phyloP scores from a whole-genome alignment of 2,113 vertebrate genomes.

The Hylia prasina region DNA sequence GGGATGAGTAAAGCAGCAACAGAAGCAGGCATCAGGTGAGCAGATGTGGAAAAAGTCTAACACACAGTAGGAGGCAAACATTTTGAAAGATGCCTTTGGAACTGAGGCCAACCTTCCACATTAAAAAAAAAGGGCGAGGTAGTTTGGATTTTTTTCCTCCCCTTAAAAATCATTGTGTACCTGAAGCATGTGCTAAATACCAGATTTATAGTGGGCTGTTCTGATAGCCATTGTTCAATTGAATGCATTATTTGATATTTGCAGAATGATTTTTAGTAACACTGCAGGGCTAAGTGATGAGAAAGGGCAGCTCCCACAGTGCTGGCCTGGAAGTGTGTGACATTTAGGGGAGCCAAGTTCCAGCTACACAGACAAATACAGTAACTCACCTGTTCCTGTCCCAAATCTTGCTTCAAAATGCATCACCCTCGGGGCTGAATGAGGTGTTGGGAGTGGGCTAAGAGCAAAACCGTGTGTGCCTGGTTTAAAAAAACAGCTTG shows the following conservation, averaged over 20 bases:
- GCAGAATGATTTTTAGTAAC: not conserved
- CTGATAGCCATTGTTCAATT: not conserved
- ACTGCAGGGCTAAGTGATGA: not conserved
- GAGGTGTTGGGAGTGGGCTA: not conserved
- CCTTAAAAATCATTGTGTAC: not conserved
- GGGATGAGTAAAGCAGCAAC: not conserved
- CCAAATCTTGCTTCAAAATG: not conserved
- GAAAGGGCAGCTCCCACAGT: not conserved
- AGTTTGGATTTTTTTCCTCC: not conserved
- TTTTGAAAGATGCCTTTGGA: not conserved
- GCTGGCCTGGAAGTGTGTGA: not conserved
- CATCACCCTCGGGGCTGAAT: not conserved
- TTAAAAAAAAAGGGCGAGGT: fast-evolving
- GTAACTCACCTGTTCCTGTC: not conserved
- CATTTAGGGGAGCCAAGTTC: not conserved
- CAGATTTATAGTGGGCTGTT: not conserved
- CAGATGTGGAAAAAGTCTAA: not conserved
- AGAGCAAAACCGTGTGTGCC: not conserved
- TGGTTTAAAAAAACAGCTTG: not conserved
- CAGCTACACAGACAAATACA: fast-evolving
- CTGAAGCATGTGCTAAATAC: not conserved
- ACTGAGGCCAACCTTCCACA: not conserved
- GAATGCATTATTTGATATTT: not conserved
- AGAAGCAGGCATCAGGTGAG: not conserved
- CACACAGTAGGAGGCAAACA: not conserved